A percentile compares a stretch with the other conserved stretches of the same genome.
Conservation (phyloP, 2,797 vertebrate genomes). For the Orientallactaga sibirica region DNA sequence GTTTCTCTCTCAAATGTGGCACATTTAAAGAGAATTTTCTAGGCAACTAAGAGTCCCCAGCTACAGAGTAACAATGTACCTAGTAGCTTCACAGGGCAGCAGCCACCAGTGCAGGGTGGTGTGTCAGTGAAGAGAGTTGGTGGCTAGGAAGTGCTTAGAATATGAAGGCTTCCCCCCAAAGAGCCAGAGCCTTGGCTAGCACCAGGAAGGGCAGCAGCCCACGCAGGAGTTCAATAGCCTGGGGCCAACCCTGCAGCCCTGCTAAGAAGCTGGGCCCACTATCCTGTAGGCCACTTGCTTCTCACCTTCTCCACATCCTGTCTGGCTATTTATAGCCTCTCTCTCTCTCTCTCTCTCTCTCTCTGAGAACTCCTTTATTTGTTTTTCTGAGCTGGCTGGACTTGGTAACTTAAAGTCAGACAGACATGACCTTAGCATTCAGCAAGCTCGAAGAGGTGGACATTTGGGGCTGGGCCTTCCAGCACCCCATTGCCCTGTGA, state of each 20-base stretch:
- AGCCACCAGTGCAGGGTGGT: fast-evolving
- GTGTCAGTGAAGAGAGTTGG: background rate
- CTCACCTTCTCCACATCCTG: slow-evolving; percentile 49
- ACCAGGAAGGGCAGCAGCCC: background rate
- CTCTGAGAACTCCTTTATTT: background rate
- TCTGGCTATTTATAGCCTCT: slow-evolving; percentile 23
- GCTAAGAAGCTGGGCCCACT: background rate
- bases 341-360: background rate
- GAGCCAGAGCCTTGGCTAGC: background rate
- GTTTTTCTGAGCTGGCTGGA: background rate
- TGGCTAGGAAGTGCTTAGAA: background rate
- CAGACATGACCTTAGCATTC: background rate
- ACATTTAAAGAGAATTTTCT: background rate
- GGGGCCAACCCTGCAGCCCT: background rate
- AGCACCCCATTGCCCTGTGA: background rate
- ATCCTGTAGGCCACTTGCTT: background rate
- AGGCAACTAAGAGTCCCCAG: background rate
- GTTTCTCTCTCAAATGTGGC: background rate
- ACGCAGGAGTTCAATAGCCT: background rate
- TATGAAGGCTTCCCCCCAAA: fast-evolving
- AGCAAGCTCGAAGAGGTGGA: background rate
- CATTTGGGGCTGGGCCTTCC: background rate
- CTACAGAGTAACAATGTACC: background rate
- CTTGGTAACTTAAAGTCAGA: background rate
- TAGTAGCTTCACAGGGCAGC: background rate